Conservation (phyloP, 2,888 invertebrate genomes). For the Salpingus planirostris region DNA sequence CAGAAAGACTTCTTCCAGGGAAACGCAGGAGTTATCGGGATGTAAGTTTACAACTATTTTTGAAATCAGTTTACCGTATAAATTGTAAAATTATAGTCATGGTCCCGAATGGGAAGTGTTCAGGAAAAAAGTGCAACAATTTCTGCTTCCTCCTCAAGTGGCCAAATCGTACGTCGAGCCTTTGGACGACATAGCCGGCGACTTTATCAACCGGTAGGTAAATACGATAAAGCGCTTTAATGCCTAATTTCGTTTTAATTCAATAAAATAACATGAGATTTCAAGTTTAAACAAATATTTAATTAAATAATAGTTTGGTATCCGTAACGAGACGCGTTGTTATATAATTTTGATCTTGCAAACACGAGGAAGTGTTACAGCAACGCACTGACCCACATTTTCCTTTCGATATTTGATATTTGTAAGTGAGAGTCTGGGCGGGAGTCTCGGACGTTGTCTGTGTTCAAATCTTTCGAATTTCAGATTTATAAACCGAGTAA, state of each 20-base stretch:
- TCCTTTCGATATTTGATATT: too few relatives aligned
- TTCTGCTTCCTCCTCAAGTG: slow-evolving; percentile 69
- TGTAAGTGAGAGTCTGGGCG: too few relatives aligned
- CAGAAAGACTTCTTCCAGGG: slow-evolving; percentile 62
- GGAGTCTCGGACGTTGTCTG: too few relatives aligned
- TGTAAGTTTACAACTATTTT: slow-evolving; percentile 46
- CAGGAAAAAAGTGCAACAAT: slow-evolving; percentile 74
- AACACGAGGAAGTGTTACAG: too few relatives aligned
- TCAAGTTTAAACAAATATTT: too few relatives aligned
- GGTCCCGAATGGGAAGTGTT: slow-evolving; percentile 82
- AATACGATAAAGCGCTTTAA: too few relatives aligned
- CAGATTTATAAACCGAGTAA: too few relatives aligned
- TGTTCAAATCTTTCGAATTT: too few relatives aligned
- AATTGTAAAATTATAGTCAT: slow-evolving; percentile 51
- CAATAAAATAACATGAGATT: slow-evolving; percentile 8
- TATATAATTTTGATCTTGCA: too few relatives aligned
- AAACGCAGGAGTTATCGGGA: slow-evolving; percentile 64
- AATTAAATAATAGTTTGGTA: too few relatives aligned
- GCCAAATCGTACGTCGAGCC: slow-evolving; percentile 67
- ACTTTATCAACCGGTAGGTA: slow-evolving; percentile 61
- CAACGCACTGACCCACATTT: too few relatives aligned
- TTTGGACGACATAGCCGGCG: slow-evolving; percentile 64
- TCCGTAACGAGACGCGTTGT: too few relatives aligned
- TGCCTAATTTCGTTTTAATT: slow-evolving; percentile 1
- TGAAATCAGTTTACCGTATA: background rate